Evolutionary conservation across 2,888 invertebrate species (phyloP), one percentile per base, ranked within the genome.

Genomic region (Cetonia aurata): DNA sequence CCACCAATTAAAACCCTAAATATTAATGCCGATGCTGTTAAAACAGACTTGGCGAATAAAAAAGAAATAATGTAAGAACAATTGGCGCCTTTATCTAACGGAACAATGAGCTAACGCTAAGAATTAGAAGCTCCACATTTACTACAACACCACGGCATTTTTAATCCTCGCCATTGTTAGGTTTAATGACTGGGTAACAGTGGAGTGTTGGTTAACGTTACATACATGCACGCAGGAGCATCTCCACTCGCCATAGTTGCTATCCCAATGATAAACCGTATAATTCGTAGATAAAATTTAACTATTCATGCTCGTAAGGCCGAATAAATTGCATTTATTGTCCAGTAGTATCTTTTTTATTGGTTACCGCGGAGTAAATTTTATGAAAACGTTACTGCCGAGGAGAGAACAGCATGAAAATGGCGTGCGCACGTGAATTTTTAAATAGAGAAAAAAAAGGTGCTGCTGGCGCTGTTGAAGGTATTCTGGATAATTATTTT

Each of bases 261-360:
- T 52, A 46, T 6, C 15, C 56, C 15, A 37, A 25, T 62, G 53
- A 68, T 68, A 68, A 44, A 67, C 62, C 31, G 68, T 52, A 71
- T 71, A 71, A 71, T 71, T 71, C 62, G 25, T 25, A 37, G 37
- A 62, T 62, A 55, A 71, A 71, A 52, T 68, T 71, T 71, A 68
- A 71, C 62, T 71, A 68, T 71, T 68, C 71, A 71, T 60, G 56
- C 17, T 53, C 42, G 37, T 52, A 37, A 17, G 56, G 62, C 42
- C 48, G 41, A 71, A 67, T 71, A 71, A 71, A 62, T 68, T 71
- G 42, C 48, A 59, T 71, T 71, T 71, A 71, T 71, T 71, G 62
- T 48, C 62, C 62, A 17, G 41, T 57, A 37, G 42, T 17, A 57
- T 25, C 15, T 19, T 41, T 57, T 57, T 31, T 46, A 60, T 60